A percentile compares a stretch with the other conserved stretches of the same genome.
These are phyloP conservation scores for Ascaphus truei DNA, from an alignment of 2,113 vertebrate species.

Conservation along the genomic window DNA sequence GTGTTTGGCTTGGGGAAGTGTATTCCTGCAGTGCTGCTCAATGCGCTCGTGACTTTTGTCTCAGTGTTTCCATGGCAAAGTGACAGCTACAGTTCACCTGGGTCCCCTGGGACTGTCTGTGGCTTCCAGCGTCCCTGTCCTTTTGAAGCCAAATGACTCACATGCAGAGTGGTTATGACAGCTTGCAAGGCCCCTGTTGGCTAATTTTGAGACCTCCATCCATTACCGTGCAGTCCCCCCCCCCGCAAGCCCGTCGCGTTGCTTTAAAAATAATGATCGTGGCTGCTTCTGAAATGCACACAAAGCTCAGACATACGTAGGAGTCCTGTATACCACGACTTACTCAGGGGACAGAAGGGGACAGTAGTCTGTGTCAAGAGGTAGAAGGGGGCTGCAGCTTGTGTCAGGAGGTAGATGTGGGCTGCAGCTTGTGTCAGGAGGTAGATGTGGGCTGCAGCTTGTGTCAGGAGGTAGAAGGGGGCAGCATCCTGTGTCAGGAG, in stretches of 20 bases:
- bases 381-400: too few relatives aligned
- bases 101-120: slow-evolving; percentile 20
- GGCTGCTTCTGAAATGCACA: slow-evolving; percentile 2
- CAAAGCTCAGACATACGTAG: not conserved
- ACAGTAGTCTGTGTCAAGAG: too few relatives aligned
- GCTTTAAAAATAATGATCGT: slow-evolving; percentile 16
- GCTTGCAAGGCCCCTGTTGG: slow-evolving; percentile 12
- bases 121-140: slow-evolving; percentile 31
- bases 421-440: too few relatives aligned
- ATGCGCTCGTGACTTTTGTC: slow-evolving; percentile 28
- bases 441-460: too few relatives aligned
- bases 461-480: too few relatives aligned
- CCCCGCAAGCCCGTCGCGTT: slow-evolving; percentile 9
- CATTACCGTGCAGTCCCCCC: not conserved
- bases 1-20: too few relatives aligned
- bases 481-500: too few relatives aligned
- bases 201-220: slow-evolving; percentile 29
- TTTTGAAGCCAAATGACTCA: slow-evolving; percentile 30
- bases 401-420: too few relatives aligned
- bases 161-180: slow-evolving; percentile 23
- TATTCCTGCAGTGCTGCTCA: not conserved
- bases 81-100: not conserved
- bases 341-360: too few relatives aligned
- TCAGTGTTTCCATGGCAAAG: slow-evolving; percentile 20
- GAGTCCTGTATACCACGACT: too few relatives aligned